Conservation (phyloP, 2,113 vertebrate genomes). For the Dasyornis broadbenti region DNA sequence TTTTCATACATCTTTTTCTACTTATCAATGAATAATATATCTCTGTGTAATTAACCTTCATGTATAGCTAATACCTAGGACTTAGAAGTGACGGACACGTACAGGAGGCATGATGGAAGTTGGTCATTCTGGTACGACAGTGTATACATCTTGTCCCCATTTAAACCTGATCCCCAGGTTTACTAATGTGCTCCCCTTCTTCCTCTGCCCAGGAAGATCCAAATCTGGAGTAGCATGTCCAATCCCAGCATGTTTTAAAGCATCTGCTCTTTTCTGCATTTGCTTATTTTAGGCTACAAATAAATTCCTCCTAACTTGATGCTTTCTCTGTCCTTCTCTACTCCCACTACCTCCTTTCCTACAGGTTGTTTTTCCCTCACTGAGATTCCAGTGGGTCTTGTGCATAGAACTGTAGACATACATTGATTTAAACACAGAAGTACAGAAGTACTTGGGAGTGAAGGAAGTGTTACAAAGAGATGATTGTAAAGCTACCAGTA, state of each 20-base stretch:
- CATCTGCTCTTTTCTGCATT: neutral
- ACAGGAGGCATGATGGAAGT: neutral
- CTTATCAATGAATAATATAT: neutral
- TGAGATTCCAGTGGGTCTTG: neutral
- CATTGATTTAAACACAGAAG: neutral
- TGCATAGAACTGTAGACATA: neutral
- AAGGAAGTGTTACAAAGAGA: neutral
- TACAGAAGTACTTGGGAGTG: neutral
- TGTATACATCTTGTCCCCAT: neutral
- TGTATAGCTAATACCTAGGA: neutral
- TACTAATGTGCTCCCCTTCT: neutral
- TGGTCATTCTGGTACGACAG: neutral
- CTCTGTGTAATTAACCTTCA: neutral
- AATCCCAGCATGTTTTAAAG: neutral
- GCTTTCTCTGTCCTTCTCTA: neutral
- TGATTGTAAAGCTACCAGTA: neutral
- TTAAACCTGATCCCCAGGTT: neutral
- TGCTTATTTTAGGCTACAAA: neutral
- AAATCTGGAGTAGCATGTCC: neutral
- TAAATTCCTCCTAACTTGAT: neutral
- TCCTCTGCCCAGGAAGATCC: neutral
- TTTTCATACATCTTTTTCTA: neutral
- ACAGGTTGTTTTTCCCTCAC: neutral
- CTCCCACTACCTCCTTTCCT: neutral
- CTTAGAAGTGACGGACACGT: neutral